These are phyloP conservation scores for Leptinotarsa defecta DNA, from an alignment of 1,140 invertebrate species.

Conservation along the genomic window DNA sequence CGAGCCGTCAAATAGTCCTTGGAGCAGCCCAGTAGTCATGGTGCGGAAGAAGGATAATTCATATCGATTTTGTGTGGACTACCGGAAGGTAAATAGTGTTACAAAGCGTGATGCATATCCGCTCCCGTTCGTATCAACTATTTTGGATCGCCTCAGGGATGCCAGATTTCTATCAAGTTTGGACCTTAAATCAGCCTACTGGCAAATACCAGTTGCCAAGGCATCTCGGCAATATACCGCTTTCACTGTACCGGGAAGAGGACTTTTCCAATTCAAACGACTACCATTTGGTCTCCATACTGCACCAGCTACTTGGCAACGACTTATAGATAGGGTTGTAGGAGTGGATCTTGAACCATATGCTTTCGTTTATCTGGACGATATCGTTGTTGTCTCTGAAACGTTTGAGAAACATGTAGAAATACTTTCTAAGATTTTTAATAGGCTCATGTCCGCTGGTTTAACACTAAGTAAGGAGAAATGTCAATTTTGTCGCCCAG, in stretches of 20 bases:
- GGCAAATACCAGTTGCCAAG: slow-evolving; percentile 47
- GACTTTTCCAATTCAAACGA: slow-evolving; percentile 46
- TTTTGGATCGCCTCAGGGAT: too few species aligned
- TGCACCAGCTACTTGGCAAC: not conserved
- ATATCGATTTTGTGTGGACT: too few species aligned
- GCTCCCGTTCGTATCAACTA: too few species aligned
- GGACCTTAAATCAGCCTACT: slow-evolving; percentile 49
- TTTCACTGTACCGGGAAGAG: slow-evolving; percentile 44
- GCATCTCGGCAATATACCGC: slow-evolving; percentile 45
- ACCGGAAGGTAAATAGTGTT: too few species aligned
- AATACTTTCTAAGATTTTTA: not conserved
- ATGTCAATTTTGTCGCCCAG: too few species aligned
- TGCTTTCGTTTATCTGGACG: not conserved
- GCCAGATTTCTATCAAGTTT: slow-evolving; percentile 18
- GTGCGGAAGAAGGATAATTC: too few species aligned
- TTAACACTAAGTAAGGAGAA: not conserved
- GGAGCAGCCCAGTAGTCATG: not conserved
- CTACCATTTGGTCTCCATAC: slow-evolving; percentile 43
- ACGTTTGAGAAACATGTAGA: slow-evolving; percentile 13
- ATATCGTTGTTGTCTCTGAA: not conserved
- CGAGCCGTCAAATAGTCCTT: slow-evolving; percentile 11
- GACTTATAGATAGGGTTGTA: slow-evolving; percentile 2
- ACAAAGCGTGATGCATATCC: too few species aligned
- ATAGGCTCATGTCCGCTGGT: not conserved
- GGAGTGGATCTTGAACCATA: not conserved